phyloP scores from a whole-genome alignment of 53 echinoderm and acorn worm species.

The Arbacia lixula region DNA sequence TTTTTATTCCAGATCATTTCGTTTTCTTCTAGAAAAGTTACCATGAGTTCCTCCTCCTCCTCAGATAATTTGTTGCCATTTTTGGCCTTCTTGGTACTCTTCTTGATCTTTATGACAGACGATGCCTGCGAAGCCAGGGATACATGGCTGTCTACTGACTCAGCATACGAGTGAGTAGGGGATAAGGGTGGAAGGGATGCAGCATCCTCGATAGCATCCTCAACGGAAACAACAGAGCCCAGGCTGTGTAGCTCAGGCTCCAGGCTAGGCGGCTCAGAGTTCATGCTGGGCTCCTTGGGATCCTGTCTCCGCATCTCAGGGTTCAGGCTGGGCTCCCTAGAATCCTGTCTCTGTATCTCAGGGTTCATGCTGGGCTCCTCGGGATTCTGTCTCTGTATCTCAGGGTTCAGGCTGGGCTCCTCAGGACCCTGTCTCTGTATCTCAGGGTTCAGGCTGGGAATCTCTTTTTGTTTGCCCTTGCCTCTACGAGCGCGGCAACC shows the following conservation, averaged over 20 bases:
- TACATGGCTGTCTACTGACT: constrained; percentile 14
- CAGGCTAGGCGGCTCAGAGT: constrained; percentile 21
- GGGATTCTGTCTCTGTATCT: too few species aligned
- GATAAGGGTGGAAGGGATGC: background rate
- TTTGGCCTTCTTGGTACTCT: constrained; percentile 18
- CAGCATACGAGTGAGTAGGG: constrained; percentile 9
- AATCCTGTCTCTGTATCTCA: too few species aligned
- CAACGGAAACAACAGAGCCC: constrained; percentile 21
- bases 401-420: too few species aligned
- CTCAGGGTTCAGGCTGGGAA: too few species aligned
- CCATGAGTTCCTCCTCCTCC: constrained; percentile 21
- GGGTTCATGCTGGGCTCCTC: constrained; percentile 8
- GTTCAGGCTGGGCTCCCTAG: constrained; percentile 5
- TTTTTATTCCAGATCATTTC: constrained; percentile 33
- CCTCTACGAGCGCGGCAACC: too few species aligned
- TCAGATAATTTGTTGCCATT: constrained; percentile 32
- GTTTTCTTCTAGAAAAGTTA: constrained; percentile 17
- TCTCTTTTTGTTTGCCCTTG: too few species aligned
- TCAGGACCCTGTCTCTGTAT: too few species aligned
- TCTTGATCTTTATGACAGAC: too few species aligned
- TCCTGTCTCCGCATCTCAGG: too few species aligned
- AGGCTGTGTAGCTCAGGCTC: constrained; percentile 13
- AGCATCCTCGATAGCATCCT: constrained; percentile 37
- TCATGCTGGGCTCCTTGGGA: constrained; percentile 18
- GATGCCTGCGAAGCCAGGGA: constrained; percentile 13